Percentiles rank a stretch among this genome's conserved stretches.
Evolutionary conservation across 2,113 vertebrate genomes (phyloP).

Genomic region (Lycaon pictus): DNA sequence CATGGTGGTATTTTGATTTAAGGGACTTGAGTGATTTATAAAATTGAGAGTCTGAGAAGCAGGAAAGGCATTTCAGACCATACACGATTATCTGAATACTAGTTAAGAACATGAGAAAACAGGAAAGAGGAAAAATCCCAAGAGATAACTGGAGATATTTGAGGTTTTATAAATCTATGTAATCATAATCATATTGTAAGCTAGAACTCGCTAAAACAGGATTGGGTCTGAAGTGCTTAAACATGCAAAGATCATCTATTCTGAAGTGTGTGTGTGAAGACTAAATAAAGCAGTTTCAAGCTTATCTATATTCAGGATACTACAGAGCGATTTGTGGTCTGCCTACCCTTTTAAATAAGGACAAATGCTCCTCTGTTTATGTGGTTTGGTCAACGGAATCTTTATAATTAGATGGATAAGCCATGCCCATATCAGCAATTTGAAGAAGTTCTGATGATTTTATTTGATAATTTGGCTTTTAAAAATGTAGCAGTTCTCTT

Average conservation of each 20-base stretch:
- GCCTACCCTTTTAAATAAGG: constrained; percentile 45
- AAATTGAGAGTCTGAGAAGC: constrained; percentile 18
- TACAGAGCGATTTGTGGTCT: constrained; percentile 58
- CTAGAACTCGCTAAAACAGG: constrained; percentile 45
- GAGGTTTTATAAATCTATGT: constrained; percentile 67
- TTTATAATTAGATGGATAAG: constrained; percentile 55
- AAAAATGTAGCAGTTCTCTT: constrained; percentile 33
- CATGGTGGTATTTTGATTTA: constrained; percentile 50
- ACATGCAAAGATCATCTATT: constrained; percentile 50
- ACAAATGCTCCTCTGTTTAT: constrained; percentile 57
- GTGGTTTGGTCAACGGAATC: constrained; percentile 11
- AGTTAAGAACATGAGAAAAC: constrained; percentile 24
- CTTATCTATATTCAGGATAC: constrained; percentile 56
- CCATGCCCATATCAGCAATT: constrained; percentile 41
- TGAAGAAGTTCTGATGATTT: constrained; percentile 56
- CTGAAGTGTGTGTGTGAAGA: constrained; percentile 14
- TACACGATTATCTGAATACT: constrained; percentile 36
- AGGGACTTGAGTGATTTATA: constrained; percentile 16
- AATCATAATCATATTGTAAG: constrained; percentile 68
- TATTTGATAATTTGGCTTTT: constrained; percentile 43
- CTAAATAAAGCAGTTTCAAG: constrained; percentile 54
- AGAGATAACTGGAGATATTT: constrained; percentile 64
- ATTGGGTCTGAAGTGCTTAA: constrained; percentile 55
- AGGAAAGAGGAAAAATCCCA: constrained; percentile 45
- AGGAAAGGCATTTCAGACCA: constrained; percentile 51